These are phyloP conservation scores for Drosophila neonasuta DNA, from an alignment of 2,888 invertebrate species.

Conservation along the genomic window DNA sequence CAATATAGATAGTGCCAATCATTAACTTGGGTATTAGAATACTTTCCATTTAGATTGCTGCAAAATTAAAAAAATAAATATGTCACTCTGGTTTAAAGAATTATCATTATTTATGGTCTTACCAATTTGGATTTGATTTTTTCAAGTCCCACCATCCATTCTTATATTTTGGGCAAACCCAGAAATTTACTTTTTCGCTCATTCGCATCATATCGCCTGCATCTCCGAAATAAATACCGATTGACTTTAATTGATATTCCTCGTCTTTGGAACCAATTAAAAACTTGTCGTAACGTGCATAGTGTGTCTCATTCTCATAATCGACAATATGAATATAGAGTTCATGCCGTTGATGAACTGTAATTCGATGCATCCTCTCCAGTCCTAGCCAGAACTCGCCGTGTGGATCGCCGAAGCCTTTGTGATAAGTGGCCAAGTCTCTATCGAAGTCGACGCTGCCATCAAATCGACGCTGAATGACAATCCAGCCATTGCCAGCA, in stretches of 20 bases:
- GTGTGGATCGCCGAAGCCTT: conserved; percentile 87
- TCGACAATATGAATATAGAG: conserved; percentile 86
- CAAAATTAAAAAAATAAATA: not conserved
- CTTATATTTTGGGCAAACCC: conserved; percentile 28
- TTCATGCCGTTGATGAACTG: conserved; percentile 81
- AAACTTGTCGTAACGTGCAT: conserved; percentile 85
- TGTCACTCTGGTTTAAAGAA: not conserved
- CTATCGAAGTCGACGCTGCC: conserved; percentile 86
- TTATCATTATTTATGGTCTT: not conserved
- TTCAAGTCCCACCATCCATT: conserved; percentile 28
- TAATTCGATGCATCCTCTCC: conserved; percentile 84
- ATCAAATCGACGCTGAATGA: conserved; percentile 86
- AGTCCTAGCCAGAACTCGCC: conserved; percentile 88
- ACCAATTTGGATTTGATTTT: conserved; percentile 27
- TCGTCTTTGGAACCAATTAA: conserved; percentile 80
- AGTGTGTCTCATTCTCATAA: conserved; percentile 84
- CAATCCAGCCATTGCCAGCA: conserved; percentile 87
- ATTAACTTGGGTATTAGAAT: conserved; percentile 23
- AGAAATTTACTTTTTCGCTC: conserved; percentile 17
- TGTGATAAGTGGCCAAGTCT: conserved; percentile 85
- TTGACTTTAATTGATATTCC: conserved; percentile 63
- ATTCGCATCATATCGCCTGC: conserved; percentile 21
- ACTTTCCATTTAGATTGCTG: conserved; percentile 25
- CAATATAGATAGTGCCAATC: conserved; percentile 27
- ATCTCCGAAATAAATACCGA: conserved; percentile 20